Conservation (phyloP, 2,888 invertebrate genomes). For the Orthosia incerta region DNA sequence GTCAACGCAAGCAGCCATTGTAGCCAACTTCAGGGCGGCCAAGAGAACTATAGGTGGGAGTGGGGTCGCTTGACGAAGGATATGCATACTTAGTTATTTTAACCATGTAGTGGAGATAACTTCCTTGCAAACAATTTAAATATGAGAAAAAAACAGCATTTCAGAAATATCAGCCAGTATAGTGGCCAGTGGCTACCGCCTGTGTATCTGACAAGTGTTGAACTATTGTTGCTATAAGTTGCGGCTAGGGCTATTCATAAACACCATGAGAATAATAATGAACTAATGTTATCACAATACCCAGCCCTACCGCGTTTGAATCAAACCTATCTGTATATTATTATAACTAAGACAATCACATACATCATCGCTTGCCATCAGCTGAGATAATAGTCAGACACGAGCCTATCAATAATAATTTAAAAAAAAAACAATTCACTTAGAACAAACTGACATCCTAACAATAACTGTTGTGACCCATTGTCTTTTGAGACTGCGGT, state of each 20-base stretch:
- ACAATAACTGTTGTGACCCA: constrained; percentile 47
- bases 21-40: too few species aligned
- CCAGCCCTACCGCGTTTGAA: neutral
- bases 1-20: too few species aligned
- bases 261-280: neutral
- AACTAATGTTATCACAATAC: neutral
- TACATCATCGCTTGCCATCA: too few species aligned
- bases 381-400: too few species aligned
- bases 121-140: too few species aligned
- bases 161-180: too few species aligned
- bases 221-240: neutral
- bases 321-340: constrained; percentile 15
- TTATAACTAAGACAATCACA: constrained; percentile 11
- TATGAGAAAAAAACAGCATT: neutral
- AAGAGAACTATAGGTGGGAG: too few species aligned
- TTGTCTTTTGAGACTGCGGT: constrained; percentile 29
- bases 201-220: neutral
- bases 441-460: constrained; percentile 16
- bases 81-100: too few species aligned
- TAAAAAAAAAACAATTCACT: constrained; percentile 28
- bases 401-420: too few species aligned
- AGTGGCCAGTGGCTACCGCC: too few species aligned
- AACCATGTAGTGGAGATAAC: too few species aligned
- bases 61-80: too few species aligned
- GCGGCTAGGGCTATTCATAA: neutral